Base-by-base conservation (phyloP, 2,797 vertebrate species). In the Natrix natrix region DNA sequence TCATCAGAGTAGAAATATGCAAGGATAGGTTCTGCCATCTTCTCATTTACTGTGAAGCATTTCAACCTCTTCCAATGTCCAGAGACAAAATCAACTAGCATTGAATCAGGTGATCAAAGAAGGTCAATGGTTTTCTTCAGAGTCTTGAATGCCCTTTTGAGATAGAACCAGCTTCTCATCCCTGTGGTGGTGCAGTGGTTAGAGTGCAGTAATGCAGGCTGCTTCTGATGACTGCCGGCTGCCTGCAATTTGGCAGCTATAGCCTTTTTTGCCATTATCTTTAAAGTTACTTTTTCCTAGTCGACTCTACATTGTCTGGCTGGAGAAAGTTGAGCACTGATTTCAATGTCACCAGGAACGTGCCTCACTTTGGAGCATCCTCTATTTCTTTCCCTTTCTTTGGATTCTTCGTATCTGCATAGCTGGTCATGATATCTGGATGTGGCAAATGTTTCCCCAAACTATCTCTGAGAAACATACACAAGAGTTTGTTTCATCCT, bases 291-390 rank as follows among this genome's bases (percentile, higher is more conserved):
- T 94, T 94, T 32, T 66, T 28, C 63, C 1, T 74, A 14, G 3
- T 86, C 17, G 1, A 0, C 0, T 20, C 0, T 3, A 88, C 17
- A 0, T 1, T 26, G 43, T 6, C 66, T n/a, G 93, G 1, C 61
- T 91, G 4, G 26, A 37, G 32, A 37, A 24, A 55, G 48, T 74
- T 56, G 17, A 93, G 1, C 4, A 1, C 11, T 86, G 56, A 90
- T 89, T 28, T 17, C 63, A 54, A 69, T 57, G 37, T 0, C 37
- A 8, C 48, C 55, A n/a, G 26, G 55, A 43, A 48, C 20, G 0
- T 17, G 86, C 60, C 60, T 59, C 69, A 32, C 32, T 74, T 90
- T 52, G 54, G 26, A 74, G 87, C 37, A 4, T 12, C 43, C 48
- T 60, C 24, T 8, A 1, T 8, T 48, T 86, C 4, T 86, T 28